phyloP scores from a whole-genome alignment of 2,797 vertebrate species.

The Heliangelus exortis region DNA sequence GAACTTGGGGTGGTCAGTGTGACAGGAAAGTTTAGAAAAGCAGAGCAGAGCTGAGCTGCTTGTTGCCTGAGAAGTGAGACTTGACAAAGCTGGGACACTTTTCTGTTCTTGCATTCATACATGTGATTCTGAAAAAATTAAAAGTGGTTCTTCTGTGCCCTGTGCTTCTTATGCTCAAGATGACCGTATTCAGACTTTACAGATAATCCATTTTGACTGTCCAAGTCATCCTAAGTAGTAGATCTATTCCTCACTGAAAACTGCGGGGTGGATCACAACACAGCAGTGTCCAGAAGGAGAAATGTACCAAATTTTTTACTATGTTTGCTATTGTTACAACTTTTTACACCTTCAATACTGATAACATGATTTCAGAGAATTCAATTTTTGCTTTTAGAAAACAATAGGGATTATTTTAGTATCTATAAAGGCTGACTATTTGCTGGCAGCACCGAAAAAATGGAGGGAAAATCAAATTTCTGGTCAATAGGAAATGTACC shows the following conservation, averaged over 20 bases:
- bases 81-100: neutral
- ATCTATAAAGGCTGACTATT: neutral
- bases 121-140: neutral
- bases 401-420: neutral
- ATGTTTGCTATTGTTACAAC: neutral
- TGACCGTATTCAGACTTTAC: neutral
- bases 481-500: neutral
- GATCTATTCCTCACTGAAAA: neutral
- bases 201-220: neutral
- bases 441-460: neutral
- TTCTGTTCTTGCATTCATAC: neutral
- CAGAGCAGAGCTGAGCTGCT: neutral
- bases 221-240: neutral
- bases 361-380: too few species aligned
- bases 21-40: neutral
- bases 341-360: too few species aligned
- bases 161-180: neutral
- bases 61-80: neutral
- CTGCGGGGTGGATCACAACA: neutral
- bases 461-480: rapidly evolving
- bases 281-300: neutral
- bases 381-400: too few species aligned
- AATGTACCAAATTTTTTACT: neutral
- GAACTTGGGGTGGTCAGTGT: neutral
- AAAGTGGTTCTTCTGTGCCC: neutral